Conservation (phyloP, 2,113 vertebrate species). For the Oncorhynchus mykiss region DNA sequence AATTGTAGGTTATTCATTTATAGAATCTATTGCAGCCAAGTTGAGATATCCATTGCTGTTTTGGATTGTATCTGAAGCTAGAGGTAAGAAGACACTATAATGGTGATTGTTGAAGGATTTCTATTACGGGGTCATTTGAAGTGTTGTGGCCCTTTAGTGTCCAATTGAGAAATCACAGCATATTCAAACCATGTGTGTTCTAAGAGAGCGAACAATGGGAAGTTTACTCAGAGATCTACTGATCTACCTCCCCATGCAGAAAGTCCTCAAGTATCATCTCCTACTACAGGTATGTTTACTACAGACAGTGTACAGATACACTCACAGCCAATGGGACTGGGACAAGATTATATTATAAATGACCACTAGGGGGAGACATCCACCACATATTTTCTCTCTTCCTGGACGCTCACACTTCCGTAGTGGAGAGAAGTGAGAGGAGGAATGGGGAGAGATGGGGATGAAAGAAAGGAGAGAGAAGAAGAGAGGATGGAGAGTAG, state of each 20-base stretch:
- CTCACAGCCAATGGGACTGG: neutral
- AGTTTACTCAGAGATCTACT: conserved; percentile 89
- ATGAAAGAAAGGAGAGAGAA: too few relatives aligned
- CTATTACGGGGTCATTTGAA: too few relatives aligned
- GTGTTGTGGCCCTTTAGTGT: conserved; percentile 25
- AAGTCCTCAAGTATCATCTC: conserved; percentile 91
- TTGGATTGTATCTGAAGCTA: conserved; percentile 89
- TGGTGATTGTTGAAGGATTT: too few relatives aligned
- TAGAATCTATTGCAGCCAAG: conserved; percentile 90
- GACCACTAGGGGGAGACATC: conserved; percentile 55
- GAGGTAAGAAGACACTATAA: conserved; percentile 72
- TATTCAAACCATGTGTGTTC: conserved; percentile 69
- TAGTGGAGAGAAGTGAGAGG: neutral
- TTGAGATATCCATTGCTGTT: conserved; percentile 84
- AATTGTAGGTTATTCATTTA: conserved; percentile 85
- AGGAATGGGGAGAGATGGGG: too few relatives aligned
- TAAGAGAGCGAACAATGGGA: conserved; percentile 92
- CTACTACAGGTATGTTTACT: conserved; percentile 82
- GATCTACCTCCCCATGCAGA: conserved; percentile 90
- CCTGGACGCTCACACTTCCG: neutral
- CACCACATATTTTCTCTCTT: conserved; percentile 30
- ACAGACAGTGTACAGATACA: too few relatives aligned
- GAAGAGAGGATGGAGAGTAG: too few relatives aligned
- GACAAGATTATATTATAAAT: neutral
- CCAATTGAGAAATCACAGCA: conserved; percentile 10